These are phyloP conservation scores for Phoebastria nigripes DNA, from an alignment of 2,797 vertebrate genomes.

Conservation along the genomic window DNA sequence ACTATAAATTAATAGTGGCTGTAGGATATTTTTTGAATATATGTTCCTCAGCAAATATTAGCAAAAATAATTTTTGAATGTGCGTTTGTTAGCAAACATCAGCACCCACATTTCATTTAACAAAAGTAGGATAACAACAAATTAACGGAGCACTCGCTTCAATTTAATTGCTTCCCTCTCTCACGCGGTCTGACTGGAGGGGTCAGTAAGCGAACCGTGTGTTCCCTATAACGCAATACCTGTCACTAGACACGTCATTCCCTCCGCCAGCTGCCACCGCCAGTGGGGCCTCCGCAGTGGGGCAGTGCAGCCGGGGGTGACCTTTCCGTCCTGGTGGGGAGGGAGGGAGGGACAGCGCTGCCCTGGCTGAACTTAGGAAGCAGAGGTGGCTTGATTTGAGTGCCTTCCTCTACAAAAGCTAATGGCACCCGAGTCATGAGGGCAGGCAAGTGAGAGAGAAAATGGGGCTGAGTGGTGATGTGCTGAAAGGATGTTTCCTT, in stretches of 20 bases:
- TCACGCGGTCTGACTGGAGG: fast-evolving
- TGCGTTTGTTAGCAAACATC: neutral
- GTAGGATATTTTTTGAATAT: neutral
- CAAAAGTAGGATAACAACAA: neutral
- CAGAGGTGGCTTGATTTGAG: neutral
- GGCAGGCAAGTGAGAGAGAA: neutral
- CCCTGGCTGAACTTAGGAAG: too few relatives aligned
- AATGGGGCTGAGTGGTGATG: neutral
- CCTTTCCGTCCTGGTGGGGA: neutral
- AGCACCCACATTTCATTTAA: neutral
- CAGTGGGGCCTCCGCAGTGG: too few relatives aligned
- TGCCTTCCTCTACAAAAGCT: neutral
- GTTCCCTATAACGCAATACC: neutral
- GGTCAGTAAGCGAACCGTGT: neutral
- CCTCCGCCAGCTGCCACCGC: too few relatives aligned
- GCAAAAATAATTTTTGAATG: neutral
- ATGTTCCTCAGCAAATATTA: neutral
- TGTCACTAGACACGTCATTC: neutral
- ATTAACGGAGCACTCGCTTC: neutral
- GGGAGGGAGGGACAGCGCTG: neutral
- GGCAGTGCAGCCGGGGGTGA: too few relatives aligned
- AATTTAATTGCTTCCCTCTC: neutral
- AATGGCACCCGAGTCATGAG: neutral
- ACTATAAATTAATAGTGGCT: neutral
- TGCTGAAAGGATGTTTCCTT: neutral